A percentile compares a stretch with the other conserved stretches of the same genome.
Conservation (phyloP, 2,797 vertebrate genomes). For the Hydrolagus colliei region DNA sequence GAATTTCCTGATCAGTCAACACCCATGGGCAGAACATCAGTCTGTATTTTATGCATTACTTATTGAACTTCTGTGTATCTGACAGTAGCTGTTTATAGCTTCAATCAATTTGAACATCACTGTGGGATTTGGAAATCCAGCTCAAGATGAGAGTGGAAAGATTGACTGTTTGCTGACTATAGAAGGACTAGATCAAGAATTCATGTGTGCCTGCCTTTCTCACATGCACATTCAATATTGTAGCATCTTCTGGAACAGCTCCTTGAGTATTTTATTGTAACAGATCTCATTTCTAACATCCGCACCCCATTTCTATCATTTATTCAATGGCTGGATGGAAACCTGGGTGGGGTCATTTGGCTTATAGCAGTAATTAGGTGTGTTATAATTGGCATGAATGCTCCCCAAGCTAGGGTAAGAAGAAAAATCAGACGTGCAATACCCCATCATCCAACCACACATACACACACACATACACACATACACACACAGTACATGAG, state of each 20-base stretch:
- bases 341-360: not conserved
- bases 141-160: not conserved
- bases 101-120: not conserved
- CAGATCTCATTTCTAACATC: not conserved
- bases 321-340: not conserved
- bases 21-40: not conserved
- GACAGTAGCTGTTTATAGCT: not conserved
- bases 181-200: not conserved
- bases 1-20: not conserved
- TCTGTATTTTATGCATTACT: not conserved
- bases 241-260: not conserved
- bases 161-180: not conserved
- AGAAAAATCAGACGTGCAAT: no score
- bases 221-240: not conserved
- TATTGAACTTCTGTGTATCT: not conserved
- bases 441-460: no score
- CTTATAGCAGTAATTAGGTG: not conserved
- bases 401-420: no score
- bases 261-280: not conserved
- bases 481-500: no score
- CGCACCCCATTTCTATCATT: not conserved
- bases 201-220: not conserved
- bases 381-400: no score
- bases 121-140: not conserved
- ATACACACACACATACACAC: no score